A percentile compares a stretch with the other conserved stretches of the same genome.
phyloP scores from a whole-genome alignment of 1,140 invertebrate species.

The Drepana arcuata region DNA sequence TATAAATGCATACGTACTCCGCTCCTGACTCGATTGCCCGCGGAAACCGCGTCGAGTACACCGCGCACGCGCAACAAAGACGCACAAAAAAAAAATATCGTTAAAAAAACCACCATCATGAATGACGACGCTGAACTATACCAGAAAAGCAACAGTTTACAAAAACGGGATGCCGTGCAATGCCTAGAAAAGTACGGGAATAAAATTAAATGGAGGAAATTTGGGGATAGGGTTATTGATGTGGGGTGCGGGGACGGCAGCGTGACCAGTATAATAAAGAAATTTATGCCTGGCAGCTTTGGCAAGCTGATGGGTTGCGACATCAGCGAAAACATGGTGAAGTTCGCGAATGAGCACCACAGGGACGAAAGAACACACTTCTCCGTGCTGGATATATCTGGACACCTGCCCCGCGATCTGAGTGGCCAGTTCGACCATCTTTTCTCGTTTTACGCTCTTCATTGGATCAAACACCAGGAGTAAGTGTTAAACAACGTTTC shows the following conservation, averaged over 20 bases:
- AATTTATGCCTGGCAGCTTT: conserved; percentile 73
- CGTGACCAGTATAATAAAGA: conserved; percentile 81
- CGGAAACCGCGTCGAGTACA: conserved; percentile 33
- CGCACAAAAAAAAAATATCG: conserved; percentile 14
- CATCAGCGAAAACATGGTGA: conserved; percentile 80
- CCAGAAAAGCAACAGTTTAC: conserved; percentile 75
- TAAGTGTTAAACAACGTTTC: conserved; percentile 71
- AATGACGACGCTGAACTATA: conserved; percentile 71
- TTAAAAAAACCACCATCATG: conserved; percentile 17
- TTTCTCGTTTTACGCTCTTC: conserved; percentile 86
- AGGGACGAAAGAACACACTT: conserved; percentile 72
- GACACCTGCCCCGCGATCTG: conserved; percentile 64
- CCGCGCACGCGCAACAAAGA: conserved; percentile 22
- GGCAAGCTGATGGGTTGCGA: conserved; percentile 75
- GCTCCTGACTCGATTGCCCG: conserved; percentile 33
- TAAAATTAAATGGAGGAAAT: conserved; percentile 73
- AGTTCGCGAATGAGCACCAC: conserved; percentile 75
- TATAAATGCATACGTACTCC: conserved; percentile 50
- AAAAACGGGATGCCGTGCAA: conserved; percentile 77
- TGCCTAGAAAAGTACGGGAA: conserved; percentile 77
- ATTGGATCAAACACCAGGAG: conserved; percentile 85
- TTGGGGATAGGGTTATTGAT: conserved; percentile 76
- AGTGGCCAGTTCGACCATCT: conserved; percentile 78
- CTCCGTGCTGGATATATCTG: conserved; percentile 77
- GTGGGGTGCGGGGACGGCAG: conserved; percentile 86